Evolutionary conservation across 2,888 invertebrate species (phyloP), one percentile per base, ranked within the genome.

Genomic region (Disparrhopalites patrizii): DNA sequence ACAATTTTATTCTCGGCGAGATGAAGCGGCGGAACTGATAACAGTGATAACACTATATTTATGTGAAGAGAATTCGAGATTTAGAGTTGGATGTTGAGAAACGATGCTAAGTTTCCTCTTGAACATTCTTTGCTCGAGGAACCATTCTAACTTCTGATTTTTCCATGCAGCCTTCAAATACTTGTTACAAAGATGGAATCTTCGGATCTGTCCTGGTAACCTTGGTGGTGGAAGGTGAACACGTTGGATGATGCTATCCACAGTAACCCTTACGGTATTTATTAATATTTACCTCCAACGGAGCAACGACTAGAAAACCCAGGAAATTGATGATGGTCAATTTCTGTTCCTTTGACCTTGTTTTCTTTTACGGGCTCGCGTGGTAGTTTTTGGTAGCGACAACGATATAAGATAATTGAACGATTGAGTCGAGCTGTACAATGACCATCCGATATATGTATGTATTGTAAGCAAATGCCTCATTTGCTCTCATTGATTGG

Each of bases 341-440:
- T 98, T 76, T 98, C 98, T 2, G 99, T 99, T 1, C 99, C 99
- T 0, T 81, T 99, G 36, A 98, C 99, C 0, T 98, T 99, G 98
- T 99, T 99, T 82, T 97, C 96, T 36, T 99, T 99, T 81, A 95
- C 97, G 33, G 99, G 99, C 13, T 90, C 93, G 0, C 85, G 98
- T 69, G 97, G 94, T 52, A 96, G 96, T 68, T 99, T 97, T 85
- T 81, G 99, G 99, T 83, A 97, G 98, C 78, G 99, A 99, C 68
- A 98, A 98, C 82, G 82, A 85, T 77, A 86, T 87, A 77, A 79
- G 81, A 50, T 43, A 50, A 23, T 61, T 30, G 18, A 51, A 27
- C 57, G 13, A 56, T 50, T 10, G 31, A 68, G 25, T 15, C 25
- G 20, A 52, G 8, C 36, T 28, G 20, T 58, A 40, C 10, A n/a